Conservation (phyloP, 1,140 invertebrate species). For the Steinernema khuongi region DNA sequence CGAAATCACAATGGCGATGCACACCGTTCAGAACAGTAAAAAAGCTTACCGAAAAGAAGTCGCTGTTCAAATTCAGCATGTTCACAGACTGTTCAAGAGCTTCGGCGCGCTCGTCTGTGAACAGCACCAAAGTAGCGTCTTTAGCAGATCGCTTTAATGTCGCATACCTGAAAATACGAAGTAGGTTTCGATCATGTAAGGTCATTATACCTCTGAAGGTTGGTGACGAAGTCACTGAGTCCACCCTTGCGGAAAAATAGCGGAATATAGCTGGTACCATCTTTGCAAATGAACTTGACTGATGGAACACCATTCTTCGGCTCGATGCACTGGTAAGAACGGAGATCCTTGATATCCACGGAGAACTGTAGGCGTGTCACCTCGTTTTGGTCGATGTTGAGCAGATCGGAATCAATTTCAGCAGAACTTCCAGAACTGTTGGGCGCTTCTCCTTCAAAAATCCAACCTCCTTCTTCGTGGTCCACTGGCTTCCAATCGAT, state of each 20-base stretch:
- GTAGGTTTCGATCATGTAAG: not conserved
- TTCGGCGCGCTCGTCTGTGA: conserved; percentile 38
- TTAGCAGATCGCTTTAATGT: conserved; percentile 36
- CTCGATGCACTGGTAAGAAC: conserved; percentile 33
- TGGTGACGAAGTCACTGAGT: conserved; percentile 19
- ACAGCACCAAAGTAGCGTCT: conserved; percentile 29
- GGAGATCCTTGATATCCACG: conserved; percentile 38
- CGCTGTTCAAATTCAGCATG: conserved; percentile 35
- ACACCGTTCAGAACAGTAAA: not conserved
- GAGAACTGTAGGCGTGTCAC: conserved; percentile 25
- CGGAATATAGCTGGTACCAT: conserved; percentile 35
- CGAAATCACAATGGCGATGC: not conserved
- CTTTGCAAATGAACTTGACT: conserved; percentile 32
- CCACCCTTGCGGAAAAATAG: conserved; percentile 27
- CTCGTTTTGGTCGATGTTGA: not conserved
- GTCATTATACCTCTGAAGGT: conserved; percentile 23
- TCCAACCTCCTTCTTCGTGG: conserved; percentile 28
- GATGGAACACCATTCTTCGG: conserved; percentile 33
- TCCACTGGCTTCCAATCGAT: conserved; percentile 39
- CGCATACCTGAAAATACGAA: conserved; percentile 29
- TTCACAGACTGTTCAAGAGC: conserved; percentile 39
- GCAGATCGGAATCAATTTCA: conserved; percentile 18
- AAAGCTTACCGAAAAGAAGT: conserved; percentile 41
- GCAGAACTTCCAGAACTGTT: not conserved
- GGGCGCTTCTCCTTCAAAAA: conserved; percentile 18